Evolutionary conservation across 2,888 invertebrate genomes (phyloP).

Genomic region (Dryobota labecula): DNA sequence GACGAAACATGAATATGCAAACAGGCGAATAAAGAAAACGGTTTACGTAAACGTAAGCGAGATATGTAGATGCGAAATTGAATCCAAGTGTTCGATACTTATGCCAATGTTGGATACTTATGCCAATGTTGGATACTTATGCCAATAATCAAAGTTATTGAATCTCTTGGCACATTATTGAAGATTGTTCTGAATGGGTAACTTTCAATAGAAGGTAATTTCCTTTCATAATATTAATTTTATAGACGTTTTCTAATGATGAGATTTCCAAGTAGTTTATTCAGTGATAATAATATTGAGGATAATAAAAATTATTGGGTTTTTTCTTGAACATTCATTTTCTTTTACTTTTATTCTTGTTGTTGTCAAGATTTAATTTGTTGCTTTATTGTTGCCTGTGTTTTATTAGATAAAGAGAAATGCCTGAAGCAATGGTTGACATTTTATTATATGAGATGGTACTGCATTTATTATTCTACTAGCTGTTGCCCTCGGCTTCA

Average conservation of each 20-base stretch:
- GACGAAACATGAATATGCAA: background rate
- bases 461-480: background rate
- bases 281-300: constrained; percentile 10
- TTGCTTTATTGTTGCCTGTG: constrained; percentile 1
- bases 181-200: constrained; percentile 39
- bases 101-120: constrained; percentile 38
- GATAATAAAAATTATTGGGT: constrained; percentile 5
- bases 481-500: too few species aligned
- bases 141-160: constrained; percentile 51
- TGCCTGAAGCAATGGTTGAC: background rate
- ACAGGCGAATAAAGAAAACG: constrained; percentile 36
- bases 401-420: constrained; percentile 27
- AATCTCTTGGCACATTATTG: constrained; percentile 50
- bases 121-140: constrained; percentile 42
- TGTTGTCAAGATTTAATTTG: constrained; percentile 18
- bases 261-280: constrained; percentile 29
- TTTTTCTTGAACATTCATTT: constrained; percentile 9
- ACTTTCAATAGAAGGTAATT: constrained; percentile 49
- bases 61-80: constrained; percentile 20
- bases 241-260: constrained; percentile 29
- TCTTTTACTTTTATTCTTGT: background rate
- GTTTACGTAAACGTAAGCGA: constrained; percentile 13
- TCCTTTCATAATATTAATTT: constrained; percentile 44
- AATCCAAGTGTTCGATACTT: constrained; percentile 41
- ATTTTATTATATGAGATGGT: constrained; percentile 1